Conservation (phyloP, 2,113 vertebrate genomes). For the Eptesicus fuscus region DNA sequence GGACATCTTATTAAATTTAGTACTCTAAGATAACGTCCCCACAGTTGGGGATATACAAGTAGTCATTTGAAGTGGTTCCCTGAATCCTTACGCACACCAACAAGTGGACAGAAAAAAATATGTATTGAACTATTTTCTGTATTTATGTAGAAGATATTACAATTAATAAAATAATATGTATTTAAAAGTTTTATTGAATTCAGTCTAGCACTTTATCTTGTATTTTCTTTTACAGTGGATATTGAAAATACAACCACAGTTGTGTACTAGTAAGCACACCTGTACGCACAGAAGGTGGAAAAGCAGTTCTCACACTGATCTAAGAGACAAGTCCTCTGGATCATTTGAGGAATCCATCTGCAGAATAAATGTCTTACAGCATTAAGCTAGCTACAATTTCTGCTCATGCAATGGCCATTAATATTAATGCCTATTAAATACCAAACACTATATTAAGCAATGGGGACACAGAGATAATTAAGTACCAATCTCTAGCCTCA, state of each 20-base stretch:
- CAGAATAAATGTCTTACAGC: background rate
- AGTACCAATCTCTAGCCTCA: background rate
- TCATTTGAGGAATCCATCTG: background rate
- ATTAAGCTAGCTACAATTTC: background rate
- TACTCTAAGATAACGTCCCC: background rate
- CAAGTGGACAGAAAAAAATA: background rate
- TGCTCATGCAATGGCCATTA: background rate
- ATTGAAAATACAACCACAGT: background rate
- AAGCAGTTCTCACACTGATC: background rate
- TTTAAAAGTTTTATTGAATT: background rate
- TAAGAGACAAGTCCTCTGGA: background rate
- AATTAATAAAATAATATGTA: background rate
- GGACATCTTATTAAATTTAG: constrained; percentile 27
- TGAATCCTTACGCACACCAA: background rate
- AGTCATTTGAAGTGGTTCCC: background rate
- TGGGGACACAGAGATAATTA: constrained; percentile 24
- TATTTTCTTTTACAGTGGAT: constrained; percentile 15
- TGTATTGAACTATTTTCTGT: background rate
- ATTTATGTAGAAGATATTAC: background rate
- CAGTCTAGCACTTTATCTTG: background rate
- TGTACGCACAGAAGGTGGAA: background rate
- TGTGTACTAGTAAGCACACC: background rate
- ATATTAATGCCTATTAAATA: background rate
- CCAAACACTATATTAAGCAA: constrained; percentile 8
- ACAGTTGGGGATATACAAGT: background rate